Base-by-base conservation (phyloP, 1,140 invertebrate genomes). In the Ostrea edulis region DNA sequence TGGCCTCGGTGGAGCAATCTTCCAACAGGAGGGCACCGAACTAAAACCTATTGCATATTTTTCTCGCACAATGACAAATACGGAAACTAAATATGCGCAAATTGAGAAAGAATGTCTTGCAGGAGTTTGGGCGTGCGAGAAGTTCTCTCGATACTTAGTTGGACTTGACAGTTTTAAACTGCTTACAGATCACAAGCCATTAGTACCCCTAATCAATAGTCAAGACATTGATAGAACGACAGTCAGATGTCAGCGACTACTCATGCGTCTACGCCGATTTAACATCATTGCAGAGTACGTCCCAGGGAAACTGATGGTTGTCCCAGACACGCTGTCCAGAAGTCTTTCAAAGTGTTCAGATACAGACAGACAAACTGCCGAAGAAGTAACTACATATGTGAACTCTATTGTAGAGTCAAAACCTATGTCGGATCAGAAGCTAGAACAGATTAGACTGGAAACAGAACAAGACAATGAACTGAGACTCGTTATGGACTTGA, bases 31-130 rank as follows among this genome's bases (percentile, higher is more conserved):
- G 9, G 22, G 54, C 51, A 53, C 2, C 14, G 83, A 84, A 11
- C 17, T 58, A 68, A 89, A 90, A 58, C 94, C 94, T 7, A 93
- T 95, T 65, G 93, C 92, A 8, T 95, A 92, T 91, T 95, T 92
- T 22, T 96, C 95, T 8, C 90, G 94, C 52, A 93, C 93, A 2
- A 90, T 96, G 44, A 93, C 92, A 17, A 71, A 92, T 29, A 91
- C 95, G 8, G 95, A 96, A 90, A 88, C 92, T 90, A 95, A 94
- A 68, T 96, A 96, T 82, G 91, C 94, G 20, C 95, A 95, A 88
- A 95, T 96, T 52, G 95, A 96, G 68, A 96, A 94, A 92, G 96
- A 96, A 93, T 95, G 94, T n/a, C n/a, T n/a, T n/a, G n/a, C n/a
- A n/a, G n/a, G n/a, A n/a, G n/a, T n/a, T n/a, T n/a, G n/a, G n/a